Evolutionary conservation across 2,797 vertebrate species (phyloP).

Genomic region (Thripadectes ignobilis): DNA sequence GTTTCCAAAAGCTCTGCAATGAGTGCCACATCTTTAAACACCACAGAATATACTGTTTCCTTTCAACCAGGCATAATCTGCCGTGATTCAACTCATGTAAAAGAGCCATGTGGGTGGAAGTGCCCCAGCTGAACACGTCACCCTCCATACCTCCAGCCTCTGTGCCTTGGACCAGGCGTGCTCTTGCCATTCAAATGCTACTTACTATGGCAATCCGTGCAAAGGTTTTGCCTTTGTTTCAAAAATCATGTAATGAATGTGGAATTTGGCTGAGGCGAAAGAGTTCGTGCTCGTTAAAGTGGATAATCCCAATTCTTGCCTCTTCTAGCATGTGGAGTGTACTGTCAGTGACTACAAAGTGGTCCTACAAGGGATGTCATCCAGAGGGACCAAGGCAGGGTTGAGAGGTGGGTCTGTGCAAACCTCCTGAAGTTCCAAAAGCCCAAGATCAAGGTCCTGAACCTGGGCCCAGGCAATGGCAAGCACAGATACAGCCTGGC

Average conservation of each 20-base stretch:
- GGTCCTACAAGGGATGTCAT: accelerated
- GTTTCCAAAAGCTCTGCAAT: slow-evolving; percentile 47
- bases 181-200: not conserved
- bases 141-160: not conserved
- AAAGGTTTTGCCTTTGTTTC: slow-evolving; percentile 3
- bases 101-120: slow-evolving; percentile 24
- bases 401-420: not conserved
- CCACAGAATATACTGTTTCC: slow-evolving; percentile 31
- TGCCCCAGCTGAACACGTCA: not conserved
- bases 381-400: not conserved
- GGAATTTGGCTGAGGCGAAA: not conserved
- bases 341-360: not conserved
- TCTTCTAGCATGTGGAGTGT: not conserved
- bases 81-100: not conserved
- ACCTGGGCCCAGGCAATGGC: not conserved
- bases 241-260: not conserved
- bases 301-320: not conserved
- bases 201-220: not conserved
- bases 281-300: not conserved
- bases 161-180: not conserved
- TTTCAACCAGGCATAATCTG: slow-evolving; percentile 54
- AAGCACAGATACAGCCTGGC: not conserved
- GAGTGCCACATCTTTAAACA: slow-evolving; percentile 40
- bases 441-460: not conserved
- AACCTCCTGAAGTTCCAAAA: not conserved